Evolutionary conservation across 2,797 vertebrate genomes (phyloP), one percentile per base, ranked within the genome.

Genomic region (Neosalanx taihuensis): DNA sequence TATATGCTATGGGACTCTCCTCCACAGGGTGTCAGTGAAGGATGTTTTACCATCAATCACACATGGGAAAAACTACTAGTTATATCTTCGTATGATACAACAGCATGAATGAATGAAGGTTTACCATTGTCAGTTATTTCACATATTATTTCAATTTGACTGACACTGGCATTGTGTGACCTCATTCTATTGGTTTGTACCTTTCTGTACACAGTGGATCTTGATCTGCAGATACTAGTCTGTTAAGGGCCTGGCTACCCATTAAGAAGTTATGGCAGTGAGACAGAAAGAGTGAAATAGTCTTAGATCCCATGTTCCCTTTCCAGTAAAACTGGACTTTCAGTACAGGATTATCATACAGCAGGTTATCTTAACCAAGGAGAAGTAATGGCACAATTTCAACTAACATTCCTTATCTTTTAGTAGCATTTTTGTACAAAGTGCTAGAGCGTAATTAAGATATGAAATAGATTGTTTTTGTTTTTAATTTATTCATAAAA

Each of bases 401-500:
- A 35, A 68, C 71, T 31, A 69, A 60, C 77, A 81, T 84, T 83
- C 71, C 72, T 81, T 26, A 5, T 46, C 37, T 75, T 72, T 72
- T 73, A 73, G 35, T 84, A 61, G 10, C 60, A 59, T 73, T 70
- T 51, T 80, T 72, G 37, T 76, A 83, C 74, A 80, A 76, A 74
- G 76, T 74, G 31, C 74, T 75, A 70, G 58, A 57, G 13, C 70
- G 74, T 73, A 69, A 62, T 67, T 62, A 72, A 76, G 64, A 77
- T 12, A 80, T 64, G 58, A 61, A 65, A 72, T 65, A 79, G 70
- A 81, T 73, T 70, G 57, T 76, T 74, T 71, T 66, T 64, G 70
- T 78, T 71, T 84, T 73, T 90, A 89, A 91, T 89, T 92, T 89
- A 90, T 91, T 83, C 74, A 80, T 82, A 82, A 73, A 68, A 86